Conservation (phyloP, 2,888 invertebrate species). For the Quadriops clusia region DNA sequence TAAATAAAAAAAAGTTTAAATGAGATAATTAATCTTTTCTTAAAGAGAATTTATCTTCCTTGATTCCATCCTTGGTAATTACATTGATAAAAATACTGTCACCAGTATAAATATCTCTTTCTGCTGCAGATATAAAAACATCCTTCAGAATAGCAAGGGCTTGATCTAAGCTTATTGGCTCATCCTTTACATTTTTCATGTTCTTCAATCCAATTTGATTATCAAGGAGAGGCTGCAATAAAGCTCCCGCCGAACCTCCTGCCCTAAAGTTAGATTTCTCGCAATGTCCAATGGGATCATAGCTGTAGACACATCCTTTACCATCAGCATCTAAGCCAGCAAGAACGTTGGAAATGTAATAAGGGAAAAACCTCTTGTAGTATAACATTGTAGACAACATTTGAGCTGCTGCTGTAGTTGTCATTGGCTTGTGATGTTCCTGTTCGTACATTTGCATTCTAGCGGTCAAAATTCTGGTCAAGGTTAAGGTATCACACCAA, state of each 20-base stretch:
- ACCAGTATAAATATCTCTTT: conserved; percentile 95
- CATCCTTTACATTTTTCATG: conserved; percentile 55
- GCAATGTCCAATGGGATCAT: conserved; percentile 95
- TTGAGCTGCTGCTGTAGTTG: conserved; percentile 86
- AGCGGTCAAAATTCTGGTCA: conserved; percentile 72
- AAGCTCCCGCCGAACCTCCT: conserved; percentile 79
- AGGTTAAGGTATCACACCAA: conserved; percentile 92
- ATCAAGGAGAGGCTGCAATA: conserved; percentile 90
- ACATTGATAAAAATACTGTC: conserved; percentile 78
- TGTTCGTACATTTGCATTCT: conserved; percentile 92
- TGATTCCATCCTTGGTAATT: conserved; percentile 78
- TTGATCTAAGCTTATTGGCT: conserved; percentile 61
- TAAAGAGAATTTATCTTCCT: conserved; percentile 59
- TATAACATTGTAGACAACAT: conserved; percentile 94
- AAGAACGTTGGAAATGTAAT: conserved; percentile 89
- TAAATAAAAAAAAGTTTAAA: too few relatives aligned
- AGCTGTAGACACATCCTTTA: conserved; percentile 89
- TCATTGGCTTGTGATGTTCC: conserved; percentile 86
- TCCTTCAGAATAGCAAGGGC: conserved; percentile 83
- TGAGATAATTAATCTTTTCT: conserved; percentile 83
- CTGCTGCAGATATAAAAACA: conserved; percentile 94
- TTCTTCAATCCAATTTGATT: conserved; percentile 91
- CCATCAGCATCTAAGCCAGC: conserved; percentile 90
- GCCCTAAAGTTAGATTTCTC: conserved; percentile 77
- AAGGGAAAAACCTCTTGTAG: conserved; percentile 95